phyloP scores from a whole-genome alignment of 2,797 vertebrate species.

The Brachyalestes nurse region DNA sequence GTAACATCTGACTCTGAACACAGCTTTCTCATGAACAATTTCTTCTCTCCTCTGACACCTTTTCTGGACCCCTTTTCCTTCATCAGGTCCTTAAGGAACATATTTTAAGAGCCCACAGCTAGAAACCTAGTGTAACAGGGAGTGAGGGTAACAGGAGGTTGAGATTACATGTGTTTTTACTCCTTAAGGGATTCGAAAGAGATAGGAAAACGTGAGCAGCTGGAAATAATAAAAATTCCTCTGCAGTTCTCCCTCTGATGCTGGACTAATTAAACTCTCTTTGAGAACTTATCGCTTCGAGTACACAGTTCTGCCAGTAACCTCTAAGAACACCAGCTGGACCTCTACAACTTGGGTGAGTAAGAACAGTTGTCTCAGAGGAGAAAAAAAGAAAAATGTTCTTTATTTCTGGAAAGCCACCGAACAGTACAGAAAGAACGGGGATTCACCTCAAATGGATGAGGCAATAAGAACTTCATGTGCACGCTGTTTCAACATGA shows the following conservation, averaged over 20 bases:
- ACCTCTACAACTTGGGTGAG: background rate
- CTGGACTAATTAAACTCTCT: slow-evolving; percentile 47
- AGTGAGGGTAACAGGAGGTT: background rate
- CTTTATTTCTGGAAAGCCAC: background rate
- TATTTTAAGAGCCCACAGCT: background rate
- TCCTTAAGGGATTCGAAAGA: slow-evolving; percentile 13
- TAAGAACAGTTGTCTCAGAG: background rate
- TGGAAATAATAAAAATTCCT: slow-evolving; percentile 56
- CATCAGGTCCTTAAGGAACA: background rate
- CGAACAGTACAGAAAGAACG: background rate
- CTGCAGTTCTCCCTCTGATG: slow-evolving; percentile 11
- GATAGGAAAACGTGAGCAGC: slow-evolving; percentile 39
- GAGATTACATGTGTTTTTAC: background rate
- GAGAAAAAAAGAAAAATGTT: slow-evolving; percentile 1
- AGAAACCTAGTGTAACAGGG: background rate
- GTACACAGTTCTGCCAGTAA: slow-evolving; percentile 3
- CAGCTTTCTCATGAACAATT: background rate
- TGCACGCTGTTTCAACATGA: too few species aligned
- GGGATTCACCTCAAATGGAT: background rate
- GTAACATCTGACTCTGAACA: background rate
- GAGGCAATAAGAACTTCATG: slow-evolving; percentile 1
- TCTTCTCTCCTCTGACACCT: background rate
- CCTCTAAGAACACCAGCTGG: background rate
- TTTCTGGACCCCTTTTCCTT: background rate
- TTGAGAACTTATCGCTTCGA: slow-evolving; percentile 1